A percentile compares a stretch with the other conserved stretches of the same genome.
Conservation (phyloP, 1,140 invertebrate species). For the Scaptomyza hsui region DNA sequence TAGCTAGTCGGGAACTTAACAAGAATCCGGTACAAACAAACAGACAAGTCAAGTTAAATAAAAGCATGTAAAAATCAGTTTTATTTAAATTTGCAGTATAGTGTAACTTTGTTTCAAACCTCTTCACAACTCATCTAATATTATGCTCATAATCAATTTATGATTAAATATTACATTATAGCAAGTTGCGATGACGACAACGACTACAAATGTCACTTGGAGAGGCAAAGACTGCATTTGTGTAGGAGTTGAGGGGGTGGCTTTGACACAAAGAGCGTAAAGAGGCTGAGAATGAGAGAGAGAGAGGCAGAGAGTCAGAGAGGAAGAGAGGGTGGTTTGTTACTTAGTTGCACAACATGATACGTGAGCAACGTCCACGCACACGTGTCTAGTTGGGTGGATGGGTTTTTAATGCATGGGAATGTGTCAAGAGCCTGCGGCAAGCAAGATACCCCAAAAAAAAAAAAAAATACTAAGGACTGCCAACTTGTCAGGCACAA, state of each 20-base stretch:
- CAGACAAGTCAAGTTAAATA: too few species aligned
- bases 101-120: not conserved
- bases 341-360: conserved; percentile 23
- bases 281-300: not conserved
- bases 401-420: conserved; percentile 34
- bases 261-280: not conserved
- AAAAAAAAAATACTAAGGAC: conserved; percentile 7
- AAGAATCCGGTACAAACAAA: too few species aligned
- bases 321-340: conserved; percentile 39
- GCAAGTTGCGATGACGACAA: conserved; percentile 20
- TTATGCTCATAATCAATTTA: not conserved
- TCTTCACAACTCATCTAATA: not conserved
- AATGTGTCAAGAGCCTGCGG: conserved; percentile 53
- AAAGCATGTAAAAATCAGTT: too few species aligned
- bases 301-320: not conserved
- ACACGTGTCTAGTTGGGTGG: conserved; percentile 32
- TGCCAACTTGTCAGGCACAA: conserved; percentile 36
- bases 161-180: not conserved
- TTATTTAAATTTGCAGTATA: too few species aligned
- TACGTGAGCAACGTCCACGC: conserved; percentile 19
- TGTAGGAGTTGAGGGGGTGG: not conserved
- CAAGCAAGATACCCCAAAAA: not conserved
- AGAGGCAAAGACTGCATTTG: conserved; percentile 7
- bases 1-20: too few species aligned
- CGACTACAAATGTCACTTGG: conserved; percentile 26